Conservation (phyloP, 1,140 invertebrate species). For the Idris sp. region DNA sequence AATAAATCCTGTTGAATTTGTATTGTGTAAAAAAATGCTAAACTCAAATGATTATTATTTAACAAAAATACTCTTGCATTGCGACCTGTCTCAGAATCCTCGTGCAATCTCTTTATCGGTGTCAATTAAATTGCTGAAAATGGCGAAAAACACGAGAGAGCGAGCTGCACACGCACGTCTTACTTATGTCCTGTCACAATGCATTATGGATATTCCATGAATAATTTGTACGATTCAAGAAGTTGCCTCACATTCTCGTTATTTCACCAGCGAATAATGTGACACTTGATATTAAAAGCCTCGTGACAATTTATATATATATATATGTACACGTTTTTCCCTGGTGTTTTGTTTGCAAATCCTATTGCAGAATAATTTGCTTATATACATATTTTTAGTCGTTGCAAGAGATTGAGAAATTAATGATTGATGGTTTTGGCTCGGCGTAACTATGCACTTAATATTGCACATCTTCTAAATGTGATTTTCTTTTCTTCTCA, state of each 20-base stretch:
- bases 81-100: conserved; percentile 12
- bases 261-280: conserved; percentile 29
- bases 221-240: conserved; percentile 47
- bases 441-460: too few species aligned
- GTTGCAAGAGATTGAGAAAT: too few species aligned
- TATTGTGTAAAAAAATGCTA: too few species aligned
- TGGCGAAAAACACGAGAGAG: conserved; percentile 16
- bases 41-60: too few species aligned
- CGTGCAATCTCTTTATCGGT: conserved; percentile 33
- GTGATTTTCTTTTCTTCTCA: too few species aligned
- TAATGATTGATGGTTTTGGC: too few species aligned
- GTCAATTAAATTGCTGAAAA: conserved; percentile 51
- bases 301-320: conserved; percentile 43
- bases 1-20: too few species aligned
- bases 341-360: conserved; percentile 4
- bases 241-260: conserved; percentile 41
- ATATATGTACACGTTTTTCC: neutral
- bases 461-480: too few species aligned
- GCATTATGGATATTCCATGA: conserved; percentile 53
- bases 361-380: conserved; percentile 21
- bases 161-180: conserved; percentile 20
- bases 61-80: too few species aligned
- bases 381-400: conserved; percentile 5
- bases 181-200: conserved; percentile 48
- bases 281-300: conserved; percentile 49